These are phyloP conservation scores for Typhlomys cinereus DNA, from an alignment of 2,113 vertebrate genomes.

Conservation along the genomic window DNA sequence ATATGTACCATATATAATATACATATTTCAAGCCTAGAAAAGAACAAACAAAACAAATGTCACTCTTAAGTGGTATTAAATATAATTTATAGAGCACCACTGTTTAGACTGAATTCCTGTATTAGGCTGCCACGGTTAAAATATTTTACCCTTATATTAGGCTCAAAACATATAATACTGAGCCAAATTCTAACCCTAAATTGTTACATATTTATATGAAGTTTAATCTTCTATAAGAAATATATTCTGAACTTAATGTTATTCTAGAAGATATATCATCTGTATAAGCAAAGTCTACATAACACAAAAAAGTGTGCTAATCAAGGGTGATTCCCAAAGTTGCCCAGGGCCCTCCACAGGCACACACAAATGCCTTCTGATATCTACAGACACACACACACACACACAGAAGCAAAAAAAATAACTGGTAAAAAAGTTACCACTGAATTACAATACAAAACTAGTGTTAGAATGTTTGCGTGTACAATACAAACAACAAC, in stretches of 20 bases:
- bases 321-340: no score
- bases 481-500: no score
- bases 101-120: neutral
- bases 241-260: neutral
- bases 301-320: neutral
- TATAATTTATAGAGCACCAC: neutral
- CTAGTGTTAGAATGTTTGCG: neutral
- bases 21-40: neutral
- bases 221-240: neutral
- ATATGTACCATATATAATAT: neutral
- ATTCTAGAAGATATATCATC: neutral
- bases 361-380: no score
- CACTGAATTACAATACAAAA: neutral
- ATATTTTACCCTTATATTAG: neutral
- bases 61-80: neutral
- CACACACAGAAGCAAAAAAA: no score
- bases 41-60: neutral
- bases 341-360: no score
- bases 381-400: no score
- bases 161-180: neutral
- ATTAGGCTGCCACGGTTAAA: neutral
- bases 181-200: neutral
- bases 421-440: neutral
- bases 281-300: neutral
- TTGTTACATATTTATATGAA: conserved; percentile 3